phyloP scores from a whole-genome alignment of 2,888 invertebrate species.

The Harpalus rubripes region DNA sequence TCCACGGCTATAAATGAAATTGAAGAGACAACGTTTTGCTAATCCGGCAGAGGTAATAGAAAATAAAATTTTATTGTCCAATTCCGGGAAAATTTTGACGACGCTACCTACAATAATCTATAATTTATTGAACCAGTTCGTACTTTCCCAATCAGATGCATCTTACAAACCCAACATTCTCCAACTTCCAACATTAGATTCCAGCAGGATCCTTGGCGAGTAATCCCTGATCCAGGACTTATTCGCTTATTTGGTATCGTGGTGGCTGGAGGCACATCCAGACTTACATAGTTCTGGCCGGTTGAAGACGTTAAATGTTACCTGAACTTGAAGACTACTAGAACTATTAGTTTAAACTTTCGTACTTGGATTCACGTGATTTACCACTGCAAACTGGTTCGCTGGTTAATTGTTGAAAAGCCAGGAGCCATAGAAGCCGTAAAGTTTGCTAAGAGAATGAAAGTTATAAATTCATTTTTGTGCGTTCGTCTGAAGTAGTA shows the following conservation, averaged over 20 bases:
- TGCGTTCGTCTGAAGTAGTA: too few relatives aligned
- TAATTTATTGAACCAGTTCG: too few relatives aligned
- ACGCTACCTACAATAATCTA: too few relatives aligned
- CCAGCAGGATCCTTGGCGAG: not conserved
- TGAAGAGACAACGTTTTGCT: too few relatives aligned
- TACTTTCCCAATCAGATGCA: too few relatives aligned
- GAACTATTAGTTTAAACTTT: constrained; percentile 40
- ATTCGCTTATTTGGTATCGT: constrained; percentile 16
- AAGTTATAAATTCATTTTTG: not conserved
- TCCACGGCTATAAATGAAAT: too few relatives aligned
- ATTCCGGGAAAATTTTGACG: too few relatives aligned
- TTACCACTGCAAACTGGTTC: not conserved
- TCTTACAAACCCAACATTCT: not conserved
- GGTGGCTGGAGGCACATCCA: not conserved
- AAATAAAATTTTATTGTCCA: too few relatives aligned
- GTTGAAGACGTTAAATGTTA: constrained; percentile 33
- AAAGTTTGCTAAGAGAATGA: not conserved
- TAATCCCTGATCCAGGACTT: not conserved
- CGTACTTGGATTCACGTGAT: constrained; percentile 39
- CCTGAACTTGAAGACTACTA: constrained; percentile 20
- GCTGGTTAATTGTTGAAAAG: constrained; percentile 4
- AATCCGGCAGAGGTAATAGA: too few relatives aligned
- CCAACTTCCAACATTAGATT: not conserved
- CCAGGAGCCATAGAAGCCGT: not conserved
- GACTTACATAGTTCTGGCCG: constrained; percentile 9